Percentiles rank a stretch among this genome's conserved stretches.
phyloP scores from a whole-genome alignment of 64 coral and sea anemone genomes.

The Montipora capricornis region DNA sequence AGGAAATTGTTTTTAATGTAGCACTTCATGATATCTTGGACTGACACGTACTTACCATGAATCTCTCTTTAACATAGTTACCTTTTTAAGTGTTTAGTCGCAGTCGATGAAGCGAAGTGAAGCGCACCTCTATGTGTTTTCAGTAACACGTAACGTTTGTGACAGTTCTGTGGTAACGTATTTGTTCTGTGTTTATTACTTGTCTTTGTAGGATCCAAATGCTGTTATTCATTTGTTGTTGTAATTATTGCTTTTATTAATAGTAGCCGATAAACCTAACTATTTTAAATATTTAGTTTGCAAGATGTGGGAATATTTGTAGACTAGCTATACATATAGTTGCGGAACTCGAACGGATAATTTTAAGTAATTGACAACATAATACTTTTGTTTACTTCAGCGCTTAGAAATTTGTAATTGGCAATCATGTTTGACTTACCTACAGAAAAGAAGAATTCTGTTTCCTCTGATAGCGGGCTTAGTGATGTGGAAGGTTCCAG shows the following conservation, averaged over 20 bases:
- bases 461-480: conserved; percentile 41
- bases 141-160: neutral
- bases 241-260: neutral
- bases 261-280: no score
- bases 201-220: neutral
- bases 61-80: neutral
- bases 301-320: no score
- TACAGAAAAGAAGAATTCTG: neutral
- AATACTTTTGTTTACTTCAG: no score
- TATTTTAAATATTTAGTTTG: no score
- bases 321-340: no score
- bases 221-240: neutral
- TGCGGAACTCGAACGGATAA: no score
- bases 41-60: neutral
- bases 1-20: no score
- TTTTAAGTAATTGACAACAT: no score
- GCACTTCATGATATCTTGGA: no score
- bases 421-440: neutral
- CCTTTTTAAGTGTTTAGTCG: neutral
- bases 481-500: conserved; percentile 26
- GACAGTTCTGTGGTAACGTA: conserved; percentile 30
- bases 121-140: neutral
- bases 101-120: neutral
- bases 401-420: neutral
- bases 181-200: conserved; percentile 3